A percentile compares a stretch with the other conserved stretches of the same genome.
Evolutionary conservation across 2,113 vertebrate genomes (phyloP).

Genomic region (Hemicordylus capensis): DNA sequence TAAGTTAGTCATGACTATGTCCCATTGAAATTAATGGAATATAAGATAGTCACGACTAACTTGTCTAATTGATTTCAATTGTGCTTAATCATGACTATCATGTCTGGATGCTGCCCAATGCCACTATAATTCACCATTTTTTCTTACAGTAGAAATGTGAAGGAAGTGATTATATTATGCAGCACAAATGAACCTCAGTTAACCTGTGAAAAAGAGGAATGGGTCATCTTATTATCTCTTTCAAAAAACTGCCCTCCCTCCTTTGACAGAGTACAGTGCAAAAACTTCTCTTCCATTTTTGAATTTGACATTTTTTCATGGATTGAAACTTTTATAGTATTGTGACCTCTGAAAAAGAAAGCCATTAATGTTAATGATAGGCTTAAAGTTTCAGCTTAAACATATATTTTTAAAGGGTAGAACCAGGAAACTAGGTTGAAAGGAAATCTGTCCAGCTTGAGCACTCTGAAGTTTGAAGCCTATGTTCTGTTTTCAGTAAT

Average conservation of each 20-base stretch:
- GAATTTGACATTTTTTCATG: neutral
- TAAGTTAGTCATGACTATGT: too few relatives aligned
- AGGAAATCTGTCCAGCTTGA: neutral
- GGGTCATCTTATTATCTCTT: slow-evolving; percentile 15
- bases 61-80: too few relatives aligned
- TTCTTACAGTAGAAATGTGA: slow-evolving; percentile 5
- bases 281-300: neutral
- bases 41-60: too few relatives aligned
- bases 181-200: slow-evolving; percentile 27
- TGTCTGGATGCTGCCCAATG: neutral
- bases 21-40: too few relatives aligned
- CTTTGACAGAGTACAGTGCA: neutral
- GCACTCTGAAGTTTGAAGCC: neutral
- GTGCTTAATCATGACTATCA: too few relatives aligned
- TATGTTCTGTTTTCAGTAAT: neutral
- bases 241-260: slow-evolving; percentile 3
- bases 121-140: neutral
- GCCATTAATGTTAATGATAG: neutral
- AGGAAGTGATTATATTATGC: slow-evolving; percentile 11
- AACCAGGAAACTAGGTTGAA: neutral
- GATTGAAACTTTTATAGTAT: slow-evolving; percentile 24
- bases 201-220: slow-evolving; percentile 21
- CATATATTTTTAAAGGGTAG: neutral
- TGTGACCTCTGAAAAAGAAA: slow-evolving; percentile 32
- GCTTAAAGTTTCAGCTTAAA: slow-evolving; percentile 27